Evolutionary conservation across 30 jellyfish, hydroid and myxozoan species (phyloP), one percentile per base, ranked within the genome.

Genomic region (Rhopilema esculentum): DNA sequence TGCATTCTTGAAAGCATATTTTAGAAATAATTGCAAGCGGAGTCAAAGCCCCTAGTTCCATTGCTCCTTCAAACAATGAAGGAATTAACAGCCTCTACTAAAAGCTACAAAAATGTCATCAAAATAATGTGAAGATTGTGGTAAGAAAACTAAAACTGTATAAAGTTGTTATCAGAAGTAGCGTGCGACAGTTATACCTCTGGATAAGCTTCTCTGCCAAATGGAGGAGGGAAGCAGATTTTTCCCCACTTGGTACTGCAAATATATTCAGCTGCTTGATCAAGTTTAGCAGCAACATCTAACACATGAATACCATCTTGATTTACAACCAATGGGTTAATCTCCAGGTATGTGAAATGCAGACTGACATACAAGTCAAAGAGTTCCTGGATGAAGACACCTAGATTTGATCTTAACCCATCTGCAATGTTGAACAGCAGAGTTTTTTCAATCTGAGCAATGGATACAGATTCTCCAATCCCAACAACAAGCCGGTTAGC

Each of bases 271-370:
- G 98, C 98, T 8, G 97, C 91, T 69, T 88, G 97, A 67, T 93
- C 98, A 19, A 93, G 75, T 40, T 93, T 93, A 19, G 98, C 98
- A 74, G 98, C 98, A 9, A 93, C 96, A 77, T 93, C 98, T 62
- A 93, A 87, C 19, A 88, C 97, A 77, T 88, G 66, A 26, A 93
- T 88, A 0, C 97, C 96, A 66, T 83, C 53, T n/a, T 77, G 57
- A 12, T 76, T 83, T 19, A 88, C 97, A 57, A 93, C 97, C 79
- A 93, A 72, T 24, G 98, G 98, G 77, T 93, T 93, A 61, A 93
- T 88, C 72, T 93, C 98, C 85, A 93, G 61, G 69, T 93, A 93
- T 1, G 98, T 93, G 88, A 93, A 93, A 63, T 88, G 94, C 49
- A 93, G 86, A 40, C 84, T 84, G 21, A 72, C 79, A 48, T 88